Percentiles rank a stretch among this genome's conserved stretches.
Evolutionary conservation across 2,888 invertebrate species (phyloP).

Genomic region (Podabrus alpinus): DNA sequence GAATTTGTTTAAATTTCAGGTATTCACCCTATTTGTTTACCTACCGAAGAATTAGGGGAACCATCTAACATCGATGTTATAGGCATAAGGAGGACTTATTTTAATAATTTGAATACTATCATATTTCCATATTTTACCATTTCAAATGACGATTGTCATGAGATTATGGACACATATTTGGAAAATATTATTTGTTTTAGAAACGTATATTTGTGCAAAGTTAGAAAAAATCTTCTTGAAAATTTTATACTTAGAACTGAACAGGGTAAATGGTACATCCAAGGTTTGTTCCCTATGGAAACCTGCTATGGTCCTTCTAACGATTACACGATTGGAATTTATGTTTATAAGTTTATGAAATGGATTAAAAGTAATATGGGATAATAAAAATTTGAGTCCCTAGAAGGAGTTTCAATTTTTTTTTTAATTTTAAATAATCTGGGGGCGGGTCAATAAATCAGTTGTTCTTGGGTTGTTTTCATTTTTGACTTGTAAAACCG

Average conservation of each 20-base stretch:
- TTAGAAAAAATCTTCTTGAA: background rate
- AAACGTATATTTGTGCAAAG: background rate
- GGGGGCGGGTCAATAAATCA: too few relatives aligned
- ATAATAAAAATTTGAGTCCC: background rate
- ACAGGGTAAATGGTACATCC: conserved; percentile 6
- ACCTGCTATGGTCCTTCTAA: background rate
- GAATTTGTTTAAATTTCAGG: background rate
- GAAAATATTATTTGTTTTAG: conserved; percentile 11
- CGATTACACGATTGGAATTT: conserved; percentile 6
- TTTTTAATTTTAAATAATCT: background rate
- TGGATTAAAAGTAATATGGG: conserved; percentile 23
- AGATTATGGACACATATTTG: background rate
- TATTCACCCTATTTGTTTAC: conserved; percentile 9
- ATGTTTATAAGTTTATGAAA: conserved; percentile 16
- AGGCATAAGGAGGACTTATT: background rate
- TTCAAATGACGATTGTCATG: conserved; percentile 1
- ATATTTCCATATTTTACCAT: background rate
- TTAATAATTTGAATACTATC: background rate
- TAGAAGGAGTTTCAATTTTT: too few relatives aligned
- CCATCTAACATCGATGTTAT: background rate
- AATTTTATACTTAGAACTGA: background rate
- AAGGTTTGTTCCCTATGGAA: conserved; percentile 12
- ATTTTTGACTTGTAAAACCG: too few relatives aligned
- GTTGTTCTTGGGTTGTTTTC: background rate
- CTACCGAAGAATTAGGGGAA: background rate